Evolutionary conservation across 2,888 invertebrate genomes (phyloP), one percentile per base, ranked within the genome.

Genomic region (Drosophila paramelanica): DNA sequence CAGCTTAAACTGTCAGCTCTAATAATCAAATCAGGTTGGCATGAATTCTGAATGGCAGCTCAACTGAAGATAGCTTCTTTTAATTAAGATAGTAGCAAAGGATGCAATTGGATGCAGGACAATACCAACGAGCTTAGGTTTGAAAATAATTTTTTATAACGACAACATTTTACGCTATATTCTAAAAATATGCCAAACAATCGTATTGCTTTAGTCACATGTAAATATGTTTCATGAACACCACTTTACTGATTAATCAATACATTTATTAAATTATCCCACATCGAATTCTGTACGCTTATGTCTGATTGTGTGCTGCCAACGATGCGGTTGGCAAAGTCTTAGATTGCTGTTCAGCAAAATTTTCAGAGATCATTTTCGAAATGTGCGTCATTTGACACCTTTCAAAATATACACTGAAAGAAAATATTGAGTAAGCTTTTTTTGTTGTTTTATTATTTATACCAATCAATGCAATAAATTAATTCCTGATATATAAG

Each of bases 361-460:
- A 60, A 53, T 67, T 50, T 45, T 3, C 31, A 67, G 11, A 51
- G 47, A 53, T 66, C 27, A 49, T 36, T 43, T 61, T 56, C 23
- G 51, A 58, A 49, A 36, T 59, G 13, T 55, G 39, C 33, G 31
- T 33, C 31, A 53, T 20, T 50, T 70, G 51, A 7, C 70, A 52
- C 36, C 52, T 55, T 17, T 13, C 10, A 11, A 25, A 36, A 43
- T 3, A 0, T 41, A 36, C 59, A 72, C 59, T 45, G 13, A 10
- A 17, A 25, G 23, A 23, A 23, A 23, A 23, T 23, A 23, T 1
- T 23, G 23, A 23, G 3, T 4, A 23, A 23, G 23, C 4, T 23
- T 4, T 1, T 4, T 4, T 23, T 23, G 2, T 20, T 20, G 20
- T 20, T 20, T 20, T 3, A 20, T 20, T 20, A 20, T 20, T 20